Percentiles rank a stretch among this genome's conserved stretches.
Evolutionary conservation across 2,113 vertebrate genomes (phyloP).

Genomic region (Rhynchopsitta pachyrhyncha): DNA sequence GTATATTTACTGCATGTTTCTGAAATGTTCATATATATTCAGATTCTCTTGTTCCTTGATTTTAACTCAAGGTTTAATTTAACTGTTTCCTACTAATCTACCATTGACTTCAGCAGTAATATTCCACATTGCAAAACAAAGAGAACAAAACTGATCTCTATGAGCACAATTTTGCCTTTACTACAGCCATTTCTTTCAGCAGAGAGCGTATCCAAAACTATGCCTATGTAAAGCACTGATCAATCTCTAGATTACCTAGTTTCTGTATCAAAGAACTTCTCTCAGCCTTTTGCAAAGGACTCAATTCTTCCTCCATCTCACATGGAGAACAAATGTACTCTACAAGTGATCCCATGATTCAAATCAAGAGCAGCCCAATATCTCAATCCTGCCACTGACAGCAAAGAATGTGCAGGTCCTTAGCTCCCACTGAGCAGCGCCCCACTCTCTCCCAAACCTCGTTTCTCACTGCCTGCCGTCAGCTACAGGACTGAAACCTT

Average conservation of each 20-base stretch:
- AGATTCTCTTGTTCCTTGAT: neutral
- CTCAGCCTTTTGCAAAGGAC: neutral
- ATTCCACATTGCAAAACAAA: neutral
- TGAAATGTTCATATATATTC: neutral
- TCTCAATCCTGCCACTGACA: neutral
- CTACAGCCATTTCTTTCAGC: neutral
- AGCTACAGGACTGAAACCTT: neutral
- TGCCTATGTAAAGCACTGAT: neutral
- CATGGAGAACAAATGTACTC: neutral
- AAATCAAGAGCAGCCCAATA: neutral
- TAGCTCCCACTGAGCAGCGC: accelerated
- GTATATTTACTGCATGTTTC: neutral
- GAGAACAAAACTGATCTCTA: neutral
- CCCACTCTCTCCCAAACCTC: neutral
- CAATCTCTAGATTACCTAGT: neutral
- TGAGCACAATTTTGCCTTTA: neutral
- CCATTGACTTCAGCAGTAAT: neutral
- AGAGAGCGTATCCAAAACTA: neutral
- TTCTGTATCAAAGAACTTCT: neutral
- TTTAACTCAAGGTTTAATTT: neutral
- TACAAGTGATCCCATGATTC: neutral
- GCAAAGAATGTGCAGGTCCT: neutral
- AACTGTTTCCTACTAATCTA: neutral
- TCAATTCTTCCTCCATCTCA: neutral
- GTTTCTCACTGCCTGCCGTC: neutral